Evolutionary conservation across 1,140 invertebrate genomes (phyloP), one percentile per base, ranked within the genome.

Genomic region (Diploscapter pachys): DNA sequence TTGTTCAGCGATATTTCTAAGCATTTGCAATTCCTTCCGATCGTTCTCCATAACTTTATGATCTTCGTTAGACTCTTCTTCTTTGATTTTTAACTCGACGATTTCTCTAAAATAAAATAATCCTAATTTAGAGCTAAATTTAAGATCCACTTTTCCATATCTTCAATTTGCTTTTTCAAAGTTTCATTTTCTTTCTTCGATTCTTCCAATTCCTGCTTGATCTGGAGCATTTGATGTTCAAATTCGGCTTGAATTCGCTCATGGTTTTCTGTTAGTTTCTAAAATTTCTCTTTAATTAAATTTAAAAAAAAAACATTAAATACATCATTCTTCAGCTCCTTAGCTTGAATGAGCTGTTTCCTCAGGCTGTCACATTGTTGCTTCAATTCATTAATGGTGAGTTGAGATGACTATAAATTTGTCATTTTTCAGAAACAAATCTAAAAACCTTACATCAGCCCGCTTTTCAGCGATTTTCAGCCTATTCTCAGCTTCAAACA

Each of bases 401-500:
- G 51, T 53, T 80, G 63, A 3, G 70, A 51, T 4, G 75, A 69
- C 75, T 78, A 31, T 31, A 65, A 9, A 50, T 31, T 31, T 31
- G 13, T 68, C n/a, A 13, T 68, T 48, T 68, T 53, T 9, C 48
- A 55, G 6, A 55, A 11, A 68, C 11, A 68, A 59, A 59, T 5
- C 57, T 5, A 11, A 5, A 13, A 11, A 3, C 11, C 75, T 62
- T 31, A 76, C 75, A 56, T 76, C 77, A 4, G 70, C 67, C 49
- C 77, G 51, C 48, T 75, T 73, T 57, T 77, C 77, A 11, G 59
- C 63, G 5, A 77, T 68, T 57, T 77, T 78, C 55, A 77, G 55
- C 48, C 75, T 52, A 68, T 78, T 78, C 56, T 78, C 75, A 31
- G 31, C 31, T 31, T 31, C 31, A 31, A 31, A 31, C 31, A 31